A percentile compares a stretch with the other conserved stretches of the same genome.
Conservation (phyloP, 2,113 vertebrate species). For the Grammomys surdaster region DNA sequence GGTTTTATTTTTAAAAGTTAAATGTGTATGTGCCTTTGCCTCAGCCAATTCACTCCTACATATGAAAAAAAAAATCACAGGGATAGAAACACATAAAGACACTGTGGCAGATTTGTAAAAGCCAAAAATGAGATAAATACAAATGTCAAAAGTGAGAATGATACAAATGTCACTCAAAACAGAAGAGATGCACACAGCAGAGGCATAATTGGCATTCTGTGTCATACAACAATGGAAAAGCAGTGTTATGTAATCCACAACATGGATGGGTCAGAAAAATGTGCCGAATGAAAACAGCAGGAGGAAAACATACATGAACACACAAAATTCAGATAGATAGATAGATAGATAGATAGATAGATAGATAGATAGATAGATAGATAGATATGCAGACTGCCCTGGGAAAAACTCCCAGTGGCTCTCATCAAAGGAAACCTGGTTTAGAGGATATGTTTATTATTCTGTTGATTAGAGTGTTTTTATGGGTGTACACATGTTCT, state of each 20-base stretch:
- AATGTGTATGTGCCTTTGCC: background rate
- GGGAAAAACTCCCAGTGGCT: background rate
- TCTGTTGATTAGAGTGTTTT: background rate
- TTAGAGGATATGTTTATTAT: background rate
- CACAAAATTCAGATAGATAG: background rate
- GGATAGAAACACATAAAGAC: background rate
- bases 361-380: no score
- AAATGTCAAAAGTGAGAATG: background rate
- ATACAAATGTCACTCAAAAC: background rate
- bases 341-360: no score
- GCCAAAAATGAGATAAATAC: background rate
- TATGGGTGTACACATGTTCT: background rate
- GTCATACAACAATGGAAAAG: background rate
- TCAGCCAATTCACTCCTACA: background rate
- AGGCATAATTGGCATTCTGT: background rate
- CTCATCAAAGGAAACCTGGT: background rate
- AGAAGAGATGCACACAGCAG: background rate
- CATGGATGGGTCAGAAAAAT: background rate
- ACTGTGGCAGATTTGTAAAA: background rate
- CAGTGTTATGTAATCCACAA: background rate
- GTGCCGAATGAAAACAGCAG: background rate
- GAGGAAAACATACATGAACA: background rate
- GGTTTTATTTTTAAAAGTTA: conserved; percentile 20
- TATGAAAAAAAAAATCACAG: background rate
- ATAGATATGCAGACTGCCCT: background rate